phyloP scores from a whole-genome alignment of 2,888 invertebrate species.

The Eledona agricola region DNA sequence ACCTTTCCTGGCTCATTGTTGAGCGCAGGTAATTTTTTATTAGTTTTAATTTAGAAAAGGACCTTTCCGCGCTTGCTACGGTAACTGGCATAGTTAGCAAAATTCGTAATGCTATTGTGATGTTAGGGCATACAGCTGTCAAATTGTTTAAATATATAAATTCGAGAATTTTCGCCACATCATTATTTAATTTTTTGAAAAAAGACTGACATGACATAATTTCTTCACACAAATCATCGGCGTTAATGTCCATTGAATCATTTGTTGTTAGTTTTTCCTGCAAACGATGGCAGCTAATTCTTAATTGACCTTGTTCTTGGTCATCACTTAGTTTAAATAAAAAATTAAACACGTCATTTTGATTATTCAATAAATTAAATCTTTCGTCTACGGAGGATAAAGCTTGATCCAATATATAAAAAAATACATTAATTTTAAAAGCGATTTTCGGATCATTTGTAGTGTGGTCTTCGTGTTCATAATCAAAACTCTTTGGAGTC shows the following conservation, averaged over 20 bases:
- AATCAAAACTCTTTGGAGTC: constrained; percentile 36
- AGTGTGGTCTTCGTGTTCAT: constrained; percentile 39
- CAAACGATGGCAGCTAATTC: no score
- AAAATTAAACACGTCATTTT: no score
- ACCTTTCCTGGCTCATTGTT: constrained; percentile 35
- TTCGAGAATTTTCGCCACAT: constrained; percentile 35
- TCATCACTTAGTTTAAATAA: no score
- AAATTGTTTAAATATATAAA: constrained; percentile 32
- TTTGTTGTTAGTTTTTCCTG: no score
- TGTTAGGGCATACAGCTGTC: constrained; percentile 17
- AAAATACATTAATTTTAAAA: constrained; percentile 41
- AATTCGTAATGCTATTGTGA: constrained; percentile 10
- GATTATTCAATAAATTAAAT: no score
- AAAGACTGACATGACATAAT: constrained; percentile 37
- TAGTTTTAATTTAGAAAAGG: constrained; percentile 22
- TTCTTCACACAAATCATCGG: no score
- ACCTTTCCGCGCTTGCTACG: constrained; percentile 19
- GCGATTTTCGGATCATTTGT: constrained; percentile 36
- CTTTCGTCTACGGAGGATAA: no score
- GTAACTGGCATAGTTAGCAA: constrained; percentile 24
- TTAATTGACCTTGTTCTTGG: no score
- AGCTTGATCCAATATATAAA: constrained; percentile 42
- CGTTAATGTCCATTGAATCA: no score
- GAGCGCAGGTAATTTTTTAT: constrained; percentile 30
- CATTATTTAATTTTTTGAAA: constrained; percentile 37